These are phyloP conservation scores for Pecten maximus DNA, from an alignment of 2,888 invertebrate genomes.

Conservation along the genomic window DNA sequence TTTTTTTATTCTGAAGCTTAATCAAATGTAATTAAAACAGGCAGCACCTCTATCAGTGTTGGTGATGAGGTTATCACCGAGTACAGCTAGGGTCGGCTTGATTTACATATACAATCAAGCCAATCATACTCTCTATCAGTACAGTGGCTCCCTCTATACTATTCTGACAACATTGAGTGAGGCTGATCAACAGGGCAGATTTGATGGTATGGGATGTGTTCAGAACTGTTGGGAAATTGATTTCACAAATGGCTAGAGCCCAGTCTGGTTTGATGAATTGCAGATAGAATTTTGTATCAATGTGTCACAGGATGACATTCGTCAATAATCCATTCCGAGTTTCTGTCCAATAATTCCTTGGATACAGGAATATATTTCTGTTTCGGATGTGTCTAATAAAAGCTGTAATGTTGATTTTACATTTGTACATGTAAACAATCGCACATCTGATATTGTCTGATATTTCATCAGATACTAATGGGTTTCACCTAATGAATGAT, in stretches of 20 bases:
- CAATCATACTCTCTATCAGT: background rate
- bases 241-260: background rate
- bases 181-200: background rate
- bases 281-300: background rate
- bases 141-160: background rate
- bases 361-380: background rate
- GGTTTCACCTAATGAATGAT: no score
- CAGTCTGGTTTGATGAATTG: background rate
- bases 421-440: no score
- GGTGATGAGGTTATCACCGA: background rate
- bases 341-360: background rate
- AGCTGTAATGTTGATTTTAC: no score
- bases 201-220: background rate
- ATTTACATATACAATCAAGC: constrained; percentile 19
- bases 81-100: background rate
- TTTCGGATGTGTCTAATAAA: background rate
- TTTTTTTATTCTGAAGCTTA: background rate
- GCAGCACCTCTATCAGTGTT: background rate
- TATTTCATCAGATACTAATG: no score
- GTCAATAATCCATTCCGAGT: background rate
- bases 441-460: no score
- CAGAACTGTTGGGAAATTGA: background rate
- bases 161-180: background rate
- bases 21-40: background rate
- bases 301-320: background rate